Conservation (phyloP, 2,113 vertebrate species). For the Thalassoma bifasciatum region DNA sequence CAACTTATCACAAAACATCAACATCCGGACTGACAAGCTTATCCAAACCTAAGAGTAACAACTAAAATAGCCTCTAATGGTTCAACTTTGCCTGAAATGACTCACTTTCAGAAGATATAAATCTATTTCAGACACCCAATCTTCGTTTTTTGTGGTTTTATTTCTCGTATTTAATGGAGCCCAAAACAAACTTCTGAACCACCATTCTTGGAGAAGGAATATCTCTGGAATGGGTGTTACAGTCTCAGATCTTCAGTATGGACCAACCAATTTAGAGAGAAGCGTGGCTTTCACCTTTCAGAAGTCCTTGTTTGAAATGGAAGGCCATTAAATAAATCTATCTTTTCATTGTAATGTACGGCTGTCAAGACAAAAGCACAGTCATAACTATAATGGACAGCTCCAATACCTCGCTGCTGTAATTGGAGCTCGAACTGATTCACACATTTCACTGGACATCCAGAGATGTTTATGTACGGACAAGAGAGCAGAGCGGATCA, state of each 20-base stretch:
- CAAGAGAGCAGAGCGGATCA: slow-evolving; percentile 24
- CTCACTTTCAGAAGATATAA: no score
- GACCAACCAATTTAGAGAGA: neutral
- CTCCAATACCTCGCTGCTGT: neutral
- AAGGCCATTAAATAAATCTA: neutral
- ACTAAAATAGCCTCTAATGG: no score
- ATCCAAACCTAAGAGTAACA: no score
- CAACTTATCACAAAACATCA: no score
- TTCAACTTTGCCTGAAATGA: no score
- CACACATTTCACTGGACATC: slow-evolving; percentile 1
- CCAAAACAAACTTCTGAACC: neutral
- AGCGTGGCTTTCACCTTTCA: neutral
- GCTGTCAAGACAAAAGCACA: neutral
- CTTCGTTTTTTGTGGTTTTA: neutral
- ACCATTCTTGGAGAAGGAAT: neutral
- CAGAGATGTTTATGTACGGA: neutral
- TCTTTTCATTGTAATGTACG: neutral
- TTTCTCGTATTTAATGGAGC: neutral
- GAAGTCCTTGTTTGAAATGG: neutral
- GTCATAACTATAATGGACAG: slow-evolving; percentile 7
- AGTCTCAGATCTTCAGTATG: no score
- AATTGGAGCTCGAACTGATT: neutral
- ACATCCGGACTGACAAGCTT: no score
- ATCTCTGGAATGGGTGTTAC: neutral
- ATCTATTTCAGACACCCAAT: no score